phyloP scores from a whole-genome alignment of 2,797 vertebrate species.

The Oceanodroma leucorhoa region DNA sequence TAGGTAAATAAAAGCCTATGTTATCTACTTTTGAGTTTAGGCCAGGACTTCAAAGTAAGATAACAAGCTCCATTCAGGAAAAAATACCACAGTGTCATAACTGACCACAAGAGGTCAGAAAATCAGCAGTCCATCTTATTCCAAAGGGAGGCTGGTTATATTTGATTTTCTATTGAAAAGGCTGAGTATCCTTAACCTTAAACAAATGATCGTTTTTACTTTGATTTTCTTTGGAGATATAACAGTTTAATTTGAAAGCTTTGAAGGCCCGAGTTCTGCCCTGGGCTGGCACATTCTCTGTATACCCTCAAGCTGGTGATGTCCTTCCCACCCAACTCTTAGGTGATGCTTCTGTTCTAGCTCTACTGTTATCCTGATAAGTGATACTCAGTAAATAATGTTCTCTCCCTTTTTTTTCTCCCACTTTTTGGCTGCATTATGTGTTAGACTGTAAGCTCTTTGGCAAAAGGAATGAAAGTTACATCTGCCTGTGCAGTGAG shows the following conservation, averaged over 20 bases:
- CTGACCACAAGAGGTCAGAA: neutral
- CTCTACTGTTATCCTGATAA: neutral
- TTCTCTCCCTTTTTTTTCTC: neutral
- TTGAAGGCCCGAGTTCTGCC: neutral
- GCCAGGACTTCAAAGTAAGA: neutral
- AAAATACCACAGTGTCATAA: neutral
- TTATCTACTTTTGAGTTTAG: neutral
- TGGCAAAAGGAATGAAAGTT: neutral
- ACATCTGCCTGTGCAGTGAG: conserved; percentile 2
- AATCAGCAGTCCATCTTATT: neutral
- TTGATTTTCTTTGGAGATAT: neutral
- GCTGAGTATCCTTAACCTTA: neutral
- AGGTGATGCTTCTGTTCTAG: neutral
- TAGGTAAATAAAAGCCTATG: neutral
- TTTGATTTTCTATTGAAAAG: neutral
- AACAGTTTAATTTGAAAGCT: neutral
- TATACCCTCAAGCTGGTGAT: neutral
- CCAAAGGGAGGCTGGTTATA: neutral
- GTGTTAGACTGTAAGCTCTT: neutral
- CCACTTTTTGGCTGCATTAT: neutral
- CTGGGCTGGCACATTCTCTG: neutral
- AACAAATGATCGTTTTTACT: neutral
- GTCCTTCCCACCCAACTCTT: neutral
- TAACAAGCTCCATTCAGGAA: neutral
- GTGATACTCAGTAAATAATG: neutral